phyloP scores from a whole-genome alignment of 2,888 invertebrate species.

The Lypha dubia region DNA sequence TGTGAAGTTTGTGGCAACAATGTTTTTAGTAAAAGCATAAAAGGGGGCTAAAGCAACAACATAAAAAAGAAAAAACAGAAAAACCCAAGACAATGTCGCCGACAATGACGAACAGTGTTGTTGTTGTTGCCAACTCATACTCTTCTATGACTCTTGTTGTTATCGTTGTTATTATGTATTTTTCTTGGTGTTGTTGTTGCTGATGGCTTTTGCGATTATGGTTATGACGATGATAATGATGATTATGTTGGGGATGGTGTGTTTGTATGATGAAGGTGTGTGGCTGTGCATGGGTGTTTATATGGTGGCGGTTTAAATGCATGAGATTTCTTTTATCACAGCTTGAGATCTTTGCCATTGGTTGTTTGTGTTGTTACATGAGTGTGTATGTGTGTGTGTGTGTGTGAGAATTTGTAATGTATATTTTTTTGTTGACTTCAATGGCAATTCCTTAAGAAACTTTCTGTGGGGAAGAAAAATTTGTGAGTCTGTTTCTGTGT shows the following conservation, averaged over 20 bases:
- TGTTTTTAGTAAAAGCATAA: neutral
- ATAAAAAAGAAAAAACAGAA: neutral
- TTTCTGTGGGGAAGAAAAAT: neutral
- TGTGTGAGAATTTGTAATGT: neutral
- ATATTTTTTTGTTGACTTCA: slow-evolving; percentile 60
- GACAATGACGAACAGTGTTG: slow-evolving; percentile 4
- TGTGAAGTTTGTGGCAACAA: neutral
- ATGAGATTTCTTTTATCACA: slow-evolving; percentile 75
- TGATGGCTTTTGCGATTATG: slow-evolving; percentile 63
- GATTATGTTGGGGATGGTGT: slow-evolving; percentile 48
- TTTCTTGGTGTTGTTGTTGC: neutral
- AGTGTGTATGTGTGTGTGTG: neutral
- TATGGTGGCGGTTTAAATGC: slow-evolving; percentile 67
- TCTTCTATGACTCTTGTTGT: slow-evolving; percentile 32
- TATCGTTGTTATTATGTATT: slow-evolving; percentile 49
- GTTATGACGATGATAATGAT: slow-evolving; percentile 69
- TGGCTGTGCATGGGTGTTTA: slow-evolving; percentile 31
- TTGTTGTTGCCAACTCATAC: slow-evolving; percentile 18
- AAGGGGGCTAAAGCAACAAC: slow-evolving; percentile 31
- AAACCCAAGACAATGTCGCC: slow-evolving; percentile 13
- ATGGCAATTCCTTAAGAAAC: slow-evolving; percentile 59
- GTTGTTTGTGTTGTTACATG: slow-evolving; percentile 67
- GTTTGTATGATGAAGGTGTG: neutral
- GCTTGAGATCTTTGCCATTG: slow-evolving; percentile 78
- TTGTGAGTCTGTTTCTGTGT: slow-evolving; percentile 8